Base-by-base conservation (phyloP, 2,888 invertebrate species). In the Rhopalosiphum nymphaeae region DNA sequence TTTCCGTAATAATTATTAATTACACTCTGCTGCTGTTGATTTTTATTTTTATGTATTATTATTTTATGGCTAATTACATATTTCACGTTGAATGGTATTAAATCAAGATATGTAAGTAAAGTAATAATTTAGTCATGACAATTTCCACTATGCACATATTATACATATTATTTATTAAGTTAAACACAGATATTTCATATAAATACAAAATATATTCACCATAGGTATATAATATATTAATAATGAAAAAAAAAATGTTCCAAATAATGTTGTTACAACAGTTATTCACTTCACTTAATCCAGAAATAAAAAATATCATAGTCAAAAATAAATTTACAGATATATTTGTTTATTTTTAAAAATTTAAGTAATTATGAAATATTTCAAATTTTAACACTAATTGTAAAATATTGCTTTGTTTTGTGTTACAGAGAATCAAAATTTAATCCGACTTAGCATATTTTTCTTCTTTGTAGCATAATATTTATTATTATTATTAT, bases 1-100 rank as follows among this genome's bases (percentile, higher is more conserved):
- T 90, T 94, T 61, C 85, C 21, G n/a, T 56, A 89, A 49, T 89
- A 93, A 78, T 89, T 89, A 92, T 89, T 61, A 87, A 86, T 13
- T 86, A n/a, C 25, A 11, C 9, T 46, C n/a, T 4, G 44, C 25
- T 42, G 53, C 36, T 26, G 11, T 21, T 56, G 42, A 11, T 89
- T 89, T 89, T 89, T 56, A 56, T 90, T 90, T 90, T 49, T 56
- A 29, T 61, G n/a, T 67, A 44, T 86, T 57, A 10, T 56, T n/a
- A 61, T 67, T 49, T 67, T 29, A 29, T 56, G 29, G 42, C 26
- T 84, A 53, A 91, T 88, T 61, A 36, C 61, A 49, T 36, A 46
- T 87, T 92, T 49, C 5, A 61, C 25, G 67, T 42, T 87, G 11
- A 87, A 36, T n/a, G 46, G 26, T 86, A 26, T 42, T 11, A 46